phyloP scores from a whole-genome alignment of 2,888 invertebrate species.

The Melinaea marsaeus region DNA sequence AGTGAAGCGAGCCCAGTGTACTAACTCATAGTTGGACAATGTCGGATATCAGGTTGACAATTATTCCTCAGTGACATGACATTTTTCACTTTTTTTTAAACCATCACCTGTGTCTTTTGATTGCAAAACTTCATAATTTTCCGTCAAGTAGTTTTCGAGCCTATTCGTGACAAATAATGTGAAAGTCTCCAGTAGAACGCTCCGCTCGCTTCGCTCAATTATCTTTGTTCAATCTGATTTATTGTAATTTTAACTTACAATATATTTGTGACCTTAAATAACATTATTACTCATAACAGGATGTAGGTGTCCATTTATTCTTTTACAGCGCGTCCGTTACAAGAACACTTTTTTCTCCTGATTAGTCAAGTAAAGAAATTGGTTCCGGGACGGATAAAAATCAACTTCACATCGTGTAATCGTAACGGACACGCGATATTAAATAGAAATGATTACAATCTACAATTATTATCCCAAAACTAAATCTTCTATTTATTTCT shows the following conservation, averaged over 20 bases:
- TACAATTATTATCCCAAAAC: slow-evolving; percentile 16
- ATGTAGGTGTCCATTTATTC: slow-evolving; percentile 12
- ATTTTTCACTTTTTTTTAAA: slow-evolving; percentile 3
- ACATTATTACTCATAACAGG: slow-evolving; percentile 6
- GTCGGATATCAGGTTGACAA: too few species aligned
- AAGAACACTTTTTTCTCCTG: neutral
- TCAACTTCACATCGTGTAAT: neutral
- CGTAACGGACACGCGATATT: neutral
- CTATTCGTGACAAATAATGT: too few species aligned
- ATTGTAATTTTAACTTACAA: slow-evolving; percentile 4
- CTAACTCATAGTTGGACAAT: too few species aligned
- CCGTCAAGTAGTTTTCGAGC: too few species aligned
- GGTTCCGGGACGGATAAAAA: neutral
- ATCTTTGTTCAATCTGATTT: neutral
- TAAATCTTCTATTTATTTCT: slow-evolving; percentile 12
- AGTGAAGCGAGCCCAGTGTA: too few species aligned
- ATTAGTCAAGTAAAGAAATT: neutral
- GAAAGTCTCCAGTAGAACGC: too few species aligned
- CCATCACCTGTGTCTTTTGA: too few species aligned
- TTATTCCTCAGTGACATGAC: neutral
- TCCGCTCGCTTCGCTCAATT: neutral
- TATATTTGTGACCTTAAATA: slow-evolving; percentile 14
- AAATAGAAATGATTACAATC: slow-evolving; percentile 5
- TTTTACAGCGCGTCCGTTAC: neutral
- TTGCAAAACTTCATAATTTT: too few species aligned